Evolutionary conservation across 1,140 invertebrate genomes (phyloP).

Genomic region (Zaprionus tsacasi): DNA sequence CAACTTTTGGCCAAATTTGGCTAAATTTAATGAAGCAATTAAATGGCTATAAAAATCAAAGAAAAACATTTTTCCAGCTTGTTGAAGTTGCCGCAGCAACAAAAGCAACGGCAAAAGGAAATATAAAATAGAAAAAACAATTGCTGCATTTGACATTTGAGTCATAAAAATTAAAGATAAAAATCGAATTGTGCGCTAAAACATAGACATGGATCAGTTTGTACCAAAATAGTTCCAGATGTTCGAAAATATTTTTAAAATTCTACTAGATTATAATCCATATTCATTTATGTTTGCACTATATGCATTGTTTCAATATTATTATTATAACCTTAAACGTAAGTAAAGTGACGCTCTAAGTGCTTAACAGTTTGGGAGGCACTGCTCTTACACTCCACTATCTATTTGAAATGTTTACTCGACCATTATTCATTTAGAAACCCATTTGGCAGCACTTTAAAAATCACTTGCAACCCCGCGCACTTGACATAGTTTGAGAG

Average conservation of each 20-base stretch:
- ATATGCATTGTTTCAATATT: too few relatives aligned
- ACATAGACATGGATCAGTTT: background rate
- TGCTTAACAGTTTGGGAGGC: background rate
- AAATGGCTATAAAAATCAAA: slow-evolving; percentile 65
- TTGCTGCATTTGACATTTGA: slow-evolving; percentile 20
- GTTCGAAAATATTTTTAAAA: background rate
- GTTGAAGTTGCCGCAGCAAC: slow-evolving; percentile 42
- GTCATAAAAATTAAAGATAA: slow-evolving; percentile 17
- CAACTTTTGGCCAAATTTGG: slow-evolving; percentile 73
- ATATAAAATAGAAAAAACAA: background rate
- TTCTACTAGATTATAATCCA: too few relatives aligned
- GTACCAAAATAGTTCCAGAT: background rate
- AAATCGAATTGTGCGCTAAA: slow-evolving; percentile 5
- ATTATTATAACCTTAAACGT: background rate
- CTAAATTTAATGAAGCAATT: slow-evolving; percentile 83
- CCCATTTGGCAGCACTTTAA: background rate
- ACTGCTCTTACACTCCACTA: background rate
- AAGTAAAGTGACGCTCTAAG: background rate
- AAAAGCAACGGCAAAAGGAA: slow-evolving; percentile 1
- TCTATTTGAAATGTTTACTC: background rate
- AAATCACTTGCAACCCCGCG: background rate
- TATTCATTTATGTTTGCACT: too few relatives aligned
- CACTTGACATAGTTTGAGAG: slow-evolving; percentile 45
- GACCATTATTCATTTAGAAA: background rate
- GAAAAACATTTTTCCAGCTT: slow-evolving; percentile 42